phyloP scores from a whole-genome alignment of 2,888 invertebrate species.

The Brassicogethes aeneus region DNA sequence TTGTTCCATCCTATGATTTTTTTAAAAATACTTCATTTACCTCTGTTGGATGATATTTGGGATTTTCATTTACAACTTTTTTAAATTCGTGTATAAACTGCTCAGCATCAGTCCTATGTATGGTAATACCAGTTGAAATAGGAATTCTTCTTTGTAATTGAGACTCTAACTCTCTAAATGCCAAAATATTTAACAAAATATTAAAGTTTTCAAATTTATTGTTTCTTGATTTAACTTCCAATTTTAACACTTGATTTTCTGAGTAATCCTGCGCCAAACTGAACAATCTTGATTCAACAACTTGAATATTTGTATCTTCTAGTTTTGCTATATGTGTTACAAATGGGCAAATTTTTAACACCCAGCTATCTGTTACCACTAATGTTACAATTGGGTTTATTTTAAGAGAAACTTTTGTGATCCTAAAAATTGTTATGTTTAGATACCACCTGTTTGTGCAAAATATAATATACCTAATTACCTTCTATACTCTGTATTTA shows the following conservation, averaged over 20 bases:
- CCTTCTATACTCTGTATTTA: slow-evolving; percentile 69
- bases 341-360: slow-evolving; percentile 74
- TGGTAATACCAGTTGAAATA: slow-evolving; percentile 59
- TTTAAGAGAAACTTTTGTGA: slow-evolving; percentile 62
- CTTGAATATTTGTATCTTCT: slow-evolving; percentile 64
- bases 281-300: slow-evolving; percentile 67
- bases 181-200: slow-evolving; percentile 67
- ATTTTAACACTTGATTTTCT: slow-evolving; percentile 74
- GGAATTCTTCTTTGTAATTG: slow-evolving; percentile 58
- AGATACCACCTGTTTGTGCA: no score
- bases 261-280: slow-evolving; percentile 57
- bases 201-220: slow-evolving; percentile 51
- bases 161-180: slow-evolving; percentile 69
- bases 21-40: no score
- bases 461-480: slow-evolving; percentile 34
- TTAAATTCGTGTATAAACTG: slow-evolving; percentile 78
- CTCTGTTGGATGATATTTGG: slow-evolving; percentile 40
- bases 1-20: no score
- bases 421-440: slow-evolving; percentile 43
- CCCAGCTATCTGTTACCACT: slow-evolving; percentile 78
- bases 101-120: slow-evolving; percentile 72
- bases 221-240: slow-evolving; percentile 61
- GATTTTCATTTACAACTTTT: slow-evolving; percentile 62
- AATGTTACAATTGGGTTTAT: slow-evolving; percentile 61
- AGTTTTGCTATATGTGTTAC: slow-evolving; percentile 68